Evolutionary conservation across 2,888 invertebrate genomes (phyloP).

Genomic region (Pterostichus niger): DNA sequence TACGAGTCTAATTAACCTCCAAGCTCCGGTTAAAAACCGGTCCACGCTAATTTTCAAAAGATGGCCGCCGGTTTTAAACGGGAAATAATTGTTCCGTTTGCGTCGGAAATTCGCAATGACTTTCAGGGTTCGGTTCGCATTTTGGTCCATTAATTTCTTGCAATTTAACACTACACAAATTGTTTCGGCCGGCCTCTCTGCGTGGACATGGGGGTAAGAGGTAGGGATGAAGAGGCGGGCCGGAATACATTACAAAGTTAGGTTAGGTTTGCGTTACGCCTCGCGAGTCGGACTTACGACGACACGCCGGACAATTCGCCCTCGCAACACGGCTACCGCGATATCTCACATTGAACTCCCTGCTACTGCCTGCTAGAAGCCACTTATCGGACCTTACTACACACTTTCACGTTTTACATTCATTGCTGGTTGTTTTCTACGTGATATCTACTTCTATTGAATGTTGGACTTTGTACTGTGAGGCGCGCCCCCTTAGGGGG

Average conservation of each 20-base stretch:
- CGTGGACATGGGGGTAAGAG: slow-evolving; percentile 10
- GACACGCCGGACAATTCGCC: slow-evolving; percentile 30
- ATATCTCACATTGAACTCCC: not conserved
- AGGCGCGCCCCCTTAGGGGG: too few species aligned
- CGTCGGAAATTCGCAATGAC: slow-evolving; percentile 60
- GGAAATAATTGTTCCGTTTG: slow-evolving; percentile 65
- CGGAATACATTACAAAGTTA: slow-evolving; percentile 62
- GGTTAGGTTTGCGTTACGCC: slow-evolving; percentile 47
- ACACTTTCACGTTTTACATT: slow-evolving; percentile 9
- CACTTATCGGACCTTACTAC: not conserved
- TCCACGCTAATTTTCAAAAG: slow-evolving; percentile 64
- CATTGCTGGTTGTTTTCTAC: not conserved
- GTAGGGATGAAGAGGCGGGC: not conserved
- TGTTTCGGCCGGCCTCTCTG: slow-evolving; percentile 56
- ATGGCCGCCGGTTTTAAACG: slow-evolving; percentile 65
- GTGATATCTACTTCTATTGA: not conserved
- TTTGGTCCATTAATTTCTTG: slow-evolving; percentile 67
- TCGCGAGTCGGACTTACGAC: slow-evolving; percentile 20
- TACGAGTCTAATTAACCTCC: slow-evolving; percentile 43
- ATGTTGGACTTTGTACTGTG: too few species aligned
- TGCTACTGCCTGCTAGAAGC: not conserved
- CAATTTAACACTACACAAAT: slow-evolving; percentile 67
- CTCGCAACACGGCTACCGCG: not conserved
- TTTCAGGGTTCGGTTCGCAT: slow-evolving; percentile 60
- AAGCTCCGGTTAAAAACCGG: slow-evolving; percentile 43